Evolutionary conservation across 2,113 vertebrate genomes (phyloP), one percentile per base, ranked within the genome.

Genomic region (Strix uralensis): DNA sequence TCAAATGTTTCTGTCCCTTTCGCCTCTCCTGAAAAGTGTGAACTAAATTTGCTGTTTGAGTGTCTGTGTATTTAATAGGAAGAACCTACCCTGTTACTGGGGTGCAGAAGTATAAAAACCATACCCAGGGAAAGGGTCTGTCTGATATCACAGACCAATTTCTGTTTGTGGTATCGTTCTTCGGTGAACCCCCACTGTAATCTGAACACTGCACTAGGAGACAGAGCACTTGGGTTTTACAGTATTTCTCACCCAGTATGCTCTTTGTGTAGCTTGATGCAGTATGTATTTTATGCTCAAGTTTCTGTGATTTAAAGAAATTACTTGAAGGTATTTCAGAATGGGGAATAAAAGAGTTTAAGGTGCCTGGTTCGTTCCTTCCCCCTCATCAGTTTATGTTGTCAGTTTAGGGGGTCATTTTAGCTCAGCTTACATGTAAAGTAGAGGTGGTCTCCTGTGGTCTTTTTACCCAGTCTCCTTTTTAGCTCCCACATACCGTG

Each of bases 371-470:
- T 55, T 92, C 2, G 0, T 62, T 86, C 26, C 34, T 88, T 88
- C 30, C 40, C 40, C n/a, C 6, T 65, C 1, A 0, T 42, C 27
- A 36, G 23, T 57, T 86, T 26, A 49, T 3, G 0, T 4, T 58
- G 36, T 54, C n/a, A 30, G 0, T 44, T 86, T 40, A 58, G 15
- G 26, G 21, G 4, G 5, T 61, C 19, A 29, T 66, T 79, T 36
- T 74, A 51, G 27, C 27, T 81, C 18, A 27, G 26, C 5, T 54
- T 55, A 9, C 22, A 1, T 25, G 34, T 71, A 3, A 79, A 59
- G 16, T 38, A 69, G 44, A 58, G 18, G n/a, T 51, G 14, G 5
- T 62, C 36, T 70, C 90, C 44, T 38, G 32, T 77, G 30, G 10
- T 86, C 32, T 17, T 86, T 70, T 77, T 40, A 92, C 15, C 59